A percentile compares a stretch with the other conserved stretches of the same genome.
Evolutionary conservation across 2,797 vertebrate species (phyloP).

Genomic region (Crocodylus rhombifer): DNA sequence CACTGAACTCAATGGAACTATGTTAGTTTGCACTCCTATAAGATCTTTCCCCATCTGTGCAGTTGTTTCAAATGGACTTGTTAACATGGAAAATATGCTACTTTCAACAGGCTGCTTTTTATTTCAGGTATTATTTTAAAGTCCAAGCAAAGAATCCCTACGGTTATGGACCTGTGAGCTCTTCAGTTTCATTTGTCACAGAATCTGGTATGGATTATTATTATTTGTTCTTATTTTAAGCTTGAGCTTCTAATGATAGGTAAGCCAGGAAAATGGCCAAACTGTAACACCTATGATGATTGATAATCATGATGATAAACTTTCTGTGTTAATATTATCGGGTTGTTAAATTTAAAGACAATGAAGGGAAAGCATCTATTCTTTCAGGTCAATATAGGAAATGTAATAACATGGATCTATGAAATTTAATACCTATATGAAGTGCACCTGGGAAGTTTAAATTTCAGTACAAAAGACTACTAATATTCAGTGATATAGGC

Average conservation of each 20-base stretch:
- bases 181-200: slow-evolving; percentile 93
- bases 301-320: background rate
- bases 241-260: background rate
- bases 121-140: slow-evolving; percentile 97
- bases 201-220: slow-evolving; percentile 90
- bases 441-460: slow-evolving; percentile 10
- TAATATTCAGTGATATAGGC: slow-evolving; percentile 22
- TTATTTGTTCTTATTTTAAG: slow-evolving; percentile 39
- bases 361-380: background rate
- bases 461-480: slow-evolving; percentile 6
- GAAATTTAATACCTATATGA: background rate
- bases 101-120: slow-evolving; percentile 23
- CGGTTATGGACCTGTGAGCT: slow-evolving; percentile 93
- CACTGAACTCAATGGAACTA: background rate
- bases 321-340: background rate
- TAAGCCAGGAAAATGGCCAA: background rate
- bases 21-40: background rate
- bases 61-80: background rate
- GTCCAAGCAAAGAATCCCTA: slow-evolving; percentile 96
- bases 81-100: background rate
- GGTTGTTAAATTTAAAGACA: slow-evolving; percentile 25
- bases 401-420: background rate
- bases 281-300: background rate
- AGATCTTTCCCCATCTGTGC: background rate
- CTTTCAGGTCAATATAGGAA: background rate